These are phyloP conservation scores for Ryuthela nishihirai DNA, from an alignment of 2,888 invertebrate species.

Conservation along the genomic window DNA sequence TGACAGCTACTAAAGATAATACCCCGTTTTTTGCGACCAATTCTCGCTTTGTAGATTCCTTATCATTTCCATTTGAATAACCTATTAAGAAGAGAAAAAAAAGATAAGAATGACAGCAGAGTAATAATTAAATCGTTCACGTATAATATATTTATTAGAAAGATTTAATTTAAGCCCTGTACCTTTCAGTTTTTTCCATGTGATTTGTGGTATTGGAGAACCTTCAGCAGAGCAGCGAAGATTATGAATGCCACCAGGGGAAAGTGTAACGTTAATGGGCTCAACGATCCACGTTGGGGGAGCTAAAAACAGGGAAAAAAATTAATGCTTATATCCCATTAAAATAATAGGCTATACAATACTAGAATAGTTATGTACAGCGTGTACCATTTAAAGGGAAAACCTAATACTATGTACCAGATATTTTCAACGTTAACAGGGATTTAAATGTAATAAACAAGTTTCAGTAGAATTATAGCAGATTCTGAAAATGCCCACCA, in stretches of 20 bases:
- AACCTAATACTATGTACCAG: too few relatives aligned
- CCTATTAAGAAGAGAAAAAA: background rate
- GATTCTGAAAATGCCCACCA: too few relatives aligned
- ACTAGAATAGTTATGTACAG: too few relatives aligned
- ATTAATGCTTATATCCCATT: background rate
- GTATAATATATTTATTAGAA: too few relatives aligned
- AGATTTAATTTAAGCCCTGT: background rate
- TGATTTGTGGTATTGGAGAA: slow-evolving; percentile 12
- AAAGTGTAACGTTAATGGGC: slow-evolving; percentile 8
- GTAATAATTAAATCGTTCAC: background rate
- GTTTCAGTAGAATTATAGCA: too few relatives aligned
- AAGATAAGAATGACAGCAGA: background rate
- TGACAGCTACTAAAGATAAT: slow-evolving; percentile 2
- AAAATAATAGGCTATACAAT: too few relatives aligned
- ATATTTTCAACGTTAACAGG: too few relatives aligned
- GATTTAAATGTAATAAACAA: too few relatives aligned
- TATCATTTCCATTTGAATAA: background rate
- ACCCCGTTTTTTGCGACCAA: slow-evolving; percentile 3
- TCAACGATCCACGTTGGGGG: slow-evolving; percentile 15
- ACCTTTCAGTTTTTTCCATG: slow-evolving; percentile 15
- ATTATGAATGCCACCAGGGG: slow-evolving; percentile 1
- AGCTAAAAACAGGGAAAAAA: slow-evolving; percentile 1
- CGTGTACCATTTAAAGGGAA: too few relatives aligned
- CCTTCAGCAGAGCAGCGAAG: slow-evolving; percentile 17
- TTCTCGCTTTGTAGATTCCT: background rate